A percentile compares a stretch with the other conserved stretches of the same genome.
Evolutionary conservation across 1,140 invertebrate genomes (phyloP).

Genomic region (Aricia agestis): DNA sequence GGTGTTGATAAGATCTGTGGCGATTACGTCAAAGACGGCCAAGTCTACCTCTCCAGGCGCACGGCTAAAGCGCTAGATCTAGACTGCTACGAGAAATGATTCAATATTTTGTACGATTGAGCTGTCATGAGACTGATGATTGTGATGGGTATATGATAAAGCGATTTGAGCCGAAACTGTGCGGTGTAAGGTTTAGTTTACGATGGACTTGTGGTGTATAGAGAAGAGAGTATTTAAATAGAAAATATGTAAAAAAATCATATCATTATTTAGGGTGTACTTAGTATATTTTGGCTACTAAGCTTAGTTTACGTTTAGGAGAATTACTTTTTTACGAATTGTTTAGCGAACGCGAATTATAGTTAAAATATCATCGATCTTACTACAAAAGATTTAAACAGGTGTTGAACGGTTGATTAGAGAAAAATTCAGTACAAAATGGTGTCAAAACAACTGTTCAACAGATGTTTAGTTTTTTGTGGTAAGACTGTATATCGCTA

Average conservation of each 20-base stretch:
- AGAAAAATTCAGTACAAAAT: no score
- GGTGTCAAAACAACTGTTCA: no score
- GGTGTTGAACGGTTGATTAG: no score
- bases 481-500: no score
- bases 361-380: neutral
- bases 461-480: no score
- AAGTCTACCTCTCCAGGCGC: slow-evolving; percentile 52
- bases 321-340: slow-evolving; percentile 10
- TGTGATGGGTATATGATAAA: slow-evolving; percentile 39
- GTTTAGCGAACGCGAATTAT: neutral
- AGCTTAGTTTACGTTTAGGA: neutral
- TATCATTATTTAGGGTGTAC: slow-evolving; percentile 10
- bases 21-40: slow-evolving; percentile 52
- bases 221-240: neutral
- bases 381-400: no score
- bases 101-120: slow-evolving; percentile 28
- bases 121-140: slow-evolving; percentile 54
- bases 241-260: slow-evolving; percentile 6
- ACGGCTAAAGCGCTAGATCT: slow-evolving; percentile 50
- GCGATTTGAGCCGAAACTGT: neutral
- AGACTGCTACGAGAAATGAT: slow-evolving; percentile 65
- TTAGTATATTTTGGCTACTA: neutral
- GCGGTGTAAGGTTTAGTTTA: neutral
- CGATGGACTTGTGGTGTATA: neutral
- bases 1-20: slow-evolving; percentile 52